Evolutionary conservation across 2,888 invertebrate species (phyloP).

Genomic region (Apodemia hepburni): DNA sequence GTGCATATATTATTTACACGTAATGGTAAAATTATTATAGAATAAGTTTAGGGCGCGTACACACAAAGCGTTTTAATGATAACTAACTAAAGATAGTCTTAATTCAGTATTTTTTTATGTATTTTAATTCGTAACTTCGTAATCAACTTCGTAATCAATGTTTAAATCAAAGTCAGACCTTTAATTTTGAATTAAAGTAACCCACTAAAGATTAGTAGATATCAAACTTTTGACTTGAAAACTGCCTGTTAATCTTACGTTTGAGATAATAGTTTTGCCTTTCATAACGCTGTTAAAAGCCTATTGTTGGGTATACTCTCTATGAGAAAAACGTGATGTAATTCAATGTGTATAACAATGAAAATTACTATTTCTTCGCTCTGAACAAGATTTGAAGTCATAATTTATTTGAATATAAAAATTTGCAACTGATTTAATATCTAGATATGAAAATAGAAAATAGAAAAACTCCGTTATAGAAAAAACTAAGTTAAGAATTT

Average conservation of each 20-base stretch:
- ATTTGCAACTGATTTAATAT: neutral
- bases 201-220: too few relatives aligned
- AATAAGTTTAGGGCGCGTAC: constrained; percentile 43
- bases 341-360: too few relatives aligned
- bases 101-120: neutral
- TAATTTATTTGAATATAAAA: neutral
- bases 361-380: neutral
- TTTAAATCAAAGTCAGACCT: too few relatives aligned
- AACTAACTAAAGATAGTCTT: neutral
- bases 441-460: neutral
- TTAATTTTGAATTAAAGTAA: too few relatives aligned
- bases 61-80: constrained; percentile 21
- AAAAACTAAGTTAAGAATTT: neutral
- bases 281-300: too few relatives aligned
- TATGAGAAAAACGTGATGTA: too few relatives aligned
- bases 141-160: too few relatives aligned
- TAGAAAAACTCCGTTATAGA: neutral
- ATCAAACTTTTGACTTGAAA: too few relatives aligned
- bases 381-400: neutral
- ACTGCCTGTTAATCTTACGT: too few relatives aligned
- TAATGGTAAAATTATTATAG: constrained; percentile 48
- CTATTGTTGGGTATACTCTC: too few relatives aligned
- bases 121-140: too few relatives aligned
- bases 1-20: constrained; percentile 64
- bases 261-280: too few relatives aligned